Base-by-base conservation (phyloP, 2,797 vertebrate species). In the Coregonus suidteri region DNA sequence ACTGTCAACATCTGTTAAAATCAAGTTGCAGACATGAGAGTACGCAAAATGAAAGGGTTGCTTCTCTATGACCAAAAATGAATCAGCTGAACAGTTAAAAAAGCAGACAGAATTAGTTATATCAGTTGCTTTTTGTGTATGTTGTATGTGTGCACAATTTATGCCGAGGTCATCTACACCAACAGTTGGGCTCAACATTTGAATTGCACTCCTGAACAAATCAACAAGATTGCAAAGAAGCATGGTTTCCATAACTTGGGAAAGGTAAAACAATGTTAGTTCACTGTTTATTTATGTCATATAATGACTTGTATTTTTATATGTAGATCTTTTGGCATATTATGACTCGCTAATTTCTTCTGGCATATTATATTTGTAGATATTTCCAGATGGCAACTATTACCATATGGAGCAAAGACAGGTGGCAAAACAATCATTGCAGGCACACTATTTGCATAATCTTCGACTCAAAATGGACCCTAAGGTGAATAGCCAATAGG, bases 161-260 rank as follows among this genome's bases (percentile, higher is more conserved):
- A 25, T 64, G 85, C 79, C 81, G 92, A 92, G 78, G 88, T 31
- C 25, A 69, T 95, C 80, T 95, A 94, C 83, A 95, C 93, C 84
- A 95, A 95, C 79, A 95, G 93, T 13, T 95, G 95, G 95, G 95
- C 94, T 0, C 92, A 94, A 77, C 87, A 76, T 0, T 87, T 95
- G 34, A 82, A 91, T 0, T 87, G 90, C 0, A 91, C 93, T 75
- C 83, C 78, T 0, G 84, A 75, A 4, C 89, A 91, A 67, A 94
- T 94, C 14, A 88, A 94, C 31, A 79, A 79, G 4, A 79, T 96
- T 79, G 91, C 94, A 25, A 86, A 56, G 76, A 95, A 94, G 77
- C 92, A 95, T 87, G 94, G 94, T 66, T 96, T 95, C 83, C 80
- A 92, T 83, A 94, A 95, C 88, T 76, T 94, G 81, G 92, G 93